Percentiles rank a stretch among this genome's conserved stretches.
Evolutionary conservation across 2,797 vertebrate species (phyloP).

Genomic region (Gadopsis bispinosus): DNA sequence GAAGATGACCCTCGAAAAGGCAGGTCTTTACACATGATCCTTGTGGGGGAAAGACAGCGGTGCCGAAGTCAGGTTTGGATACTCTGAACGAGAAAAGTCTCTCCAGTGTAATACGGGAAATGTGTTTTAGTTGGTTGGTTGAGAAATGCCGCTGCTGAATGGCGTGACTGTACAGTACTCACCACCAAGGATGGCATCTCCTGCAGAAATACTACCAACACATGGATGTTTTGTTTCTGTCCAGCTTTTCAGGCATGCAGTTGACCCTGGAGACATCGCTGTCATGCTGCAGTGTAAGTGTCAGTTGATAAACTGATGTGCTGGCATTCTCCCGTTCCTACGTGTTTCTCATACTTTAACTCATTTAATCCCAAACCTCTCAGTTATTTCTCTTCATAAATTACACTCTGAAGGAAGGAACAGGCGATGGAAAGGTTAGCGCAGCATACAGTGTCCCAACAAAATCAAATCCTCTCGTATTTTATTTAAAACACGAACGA

Average conservation of each 20-base stretch:
- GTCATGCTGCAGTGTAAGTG: conserved; percentile 84
- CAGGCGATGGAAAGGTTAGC: too few relatives aligned
- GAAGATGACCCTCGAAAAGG: conserved; percentile 89
- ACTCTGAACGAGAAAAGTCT: neutral
- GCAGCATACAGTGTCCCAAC: neutral
- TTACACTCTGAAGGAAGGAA: neutral
- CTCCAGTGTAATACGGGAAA: neutral
- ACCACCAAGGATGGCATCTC: neutral
- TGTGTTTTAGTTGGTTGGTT: neutral
- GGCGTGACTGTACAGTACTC: too few relatives aligned
- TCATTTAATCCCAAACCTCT: neutral
- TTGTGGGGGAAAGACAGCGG: neutral
- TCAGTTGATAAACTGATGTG: neutral
- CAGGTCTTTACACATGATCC: conserved; percentile 37
- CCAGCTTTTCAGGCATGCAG: conserved; percentile 84
- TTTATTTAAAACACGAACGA: neutral
- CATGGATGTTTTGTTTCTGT: conserved; percentile 27
- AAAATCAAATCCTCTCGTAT: neutral
- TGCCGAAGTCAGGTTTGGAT: neutral
- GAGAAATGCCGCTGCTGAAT: neutral
- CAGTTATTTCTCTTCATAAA: neutral
- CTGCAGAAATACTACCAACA: neutral
- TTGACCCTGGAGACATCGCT: conserved; percentile 84
- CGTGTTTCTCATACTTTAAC: neutral
- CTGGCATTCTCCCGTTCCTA: neutral